phyloP scores from a whole-genome alignment of 2,888 invertebrate species.

The Pharmacophagus antenor region DNA sequence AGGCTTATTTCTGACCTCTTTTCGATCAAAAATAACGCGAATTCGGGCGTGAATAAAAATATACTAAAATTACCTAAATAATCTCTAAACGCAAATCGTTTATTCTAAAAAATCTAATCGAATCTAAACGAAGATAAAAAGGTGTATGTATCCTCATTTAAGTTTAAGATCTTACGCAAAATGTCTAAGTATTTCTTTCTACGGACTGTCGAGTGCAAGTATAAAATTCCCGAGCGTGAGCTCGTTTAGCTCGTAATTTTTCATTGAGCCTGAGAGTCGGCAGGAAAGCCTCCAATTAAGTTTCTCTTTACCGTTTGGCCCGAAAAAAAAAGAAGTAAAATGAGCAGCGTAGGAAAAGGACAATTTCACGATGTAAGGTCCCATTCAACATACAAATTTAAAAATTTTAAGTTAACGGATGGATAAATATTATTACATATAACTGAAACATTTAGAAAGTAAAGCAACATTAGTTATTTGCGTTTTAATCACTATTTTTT shows the following conservation, averaged over 20 bases:
- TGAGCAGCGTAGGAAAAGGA: conserved; percentile 70
- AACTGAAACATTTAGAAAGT: neutral
- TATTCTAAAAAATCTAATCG: too few relatives aligned
- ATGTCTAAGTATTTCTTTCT: conserved; percentile 62
- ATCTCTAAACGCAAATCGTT: neutral
- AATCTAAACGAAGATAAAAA: neutral
- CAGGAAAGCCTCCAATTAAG: conserved; percentile 79
- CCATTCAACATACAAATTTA: conserved; percentile 22
- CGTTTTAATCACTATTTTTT: too few relatives aligned
- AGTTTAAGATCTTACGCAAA: conserved; percentile 44
- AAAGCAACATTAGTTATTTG: too few relatives aligned
- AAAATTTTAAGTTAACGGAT: neutral
- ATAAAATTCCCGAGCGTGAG: conserved; percentile 73
- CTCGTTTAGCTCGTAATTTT: conserved; percentile 80
- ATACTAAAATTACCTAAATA: too few relatives aligned
- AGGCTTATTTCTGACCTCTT: too few relatives aligned
- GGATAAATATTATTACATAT: neutral
- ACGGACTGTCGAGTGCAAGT: conserved; percentile 58
- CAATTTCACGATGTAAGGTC: conserved; percentile 42
- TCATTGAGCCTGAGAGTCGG: conserved; percentile 78
- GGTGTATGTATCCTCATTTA: conserved; percentile 26
- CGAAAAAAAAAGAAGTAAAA: conserved; percentile 72
- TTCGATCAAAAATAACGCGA: too few relatives aligned
- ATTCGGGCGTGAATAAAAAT: too few relatives aligned
- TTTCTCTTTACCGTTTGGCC: conserved; percentile 77